These are phyloP conservation scores for Cryptoleucopteryx plumbea DNA, from an alignment of 2,113 vertebrate species.

Conservation along the genomic window DNA sequence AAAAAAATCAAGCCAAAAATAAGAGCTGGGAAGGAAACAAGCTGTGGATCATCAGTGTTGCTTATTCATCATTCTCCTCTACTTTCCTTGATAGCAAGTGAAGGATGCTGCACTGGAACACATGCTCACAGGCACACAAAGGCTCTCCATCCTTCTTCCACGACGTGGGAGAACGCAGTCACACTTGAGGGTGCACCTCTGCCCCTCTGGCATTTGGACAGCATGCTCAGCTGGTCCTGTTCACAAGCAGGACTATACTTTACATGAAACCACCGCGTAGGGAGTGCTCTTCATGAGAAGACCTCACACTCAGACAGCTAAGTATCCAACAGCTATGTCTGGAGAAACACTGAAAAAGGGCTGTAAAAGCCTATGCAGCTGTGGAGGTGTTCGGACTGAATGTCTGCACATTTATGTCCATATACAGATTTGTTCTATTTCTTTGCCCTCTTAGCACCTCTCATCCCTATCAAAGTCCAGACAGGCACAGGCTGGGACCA, in stretches of 20 bases:
- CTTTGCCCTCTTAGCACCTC: background rate
- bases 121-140: rapidly evolving
- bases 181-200: background rate
- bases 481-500: background rate
- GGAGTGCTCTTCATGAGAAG: background rate
- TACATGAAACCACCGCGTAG: background rate
- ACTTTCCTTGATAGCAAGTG: background rate
- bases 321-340: background rate
- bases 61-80: background rate
- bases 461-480: background rate
- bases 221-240: background rate
- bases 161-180: rapidly evolving
- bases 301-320: background rate
- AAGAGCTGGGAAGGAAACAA: background rate
- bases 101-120: background rate
- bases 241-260: background rate
- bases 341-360: background rate
- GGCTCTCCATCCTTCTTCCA: background rate
- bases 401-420: background rate
- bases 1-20: background rate
- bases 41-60: background rate
- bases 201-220: background rate
- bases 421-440: background rate
- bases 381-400: background rate
- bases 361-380: background rate